Evolutionary conservation across 2,113 vertebrate genomes (phyloP).

Genomic region (Microcebus ravelobensis): DNA sequence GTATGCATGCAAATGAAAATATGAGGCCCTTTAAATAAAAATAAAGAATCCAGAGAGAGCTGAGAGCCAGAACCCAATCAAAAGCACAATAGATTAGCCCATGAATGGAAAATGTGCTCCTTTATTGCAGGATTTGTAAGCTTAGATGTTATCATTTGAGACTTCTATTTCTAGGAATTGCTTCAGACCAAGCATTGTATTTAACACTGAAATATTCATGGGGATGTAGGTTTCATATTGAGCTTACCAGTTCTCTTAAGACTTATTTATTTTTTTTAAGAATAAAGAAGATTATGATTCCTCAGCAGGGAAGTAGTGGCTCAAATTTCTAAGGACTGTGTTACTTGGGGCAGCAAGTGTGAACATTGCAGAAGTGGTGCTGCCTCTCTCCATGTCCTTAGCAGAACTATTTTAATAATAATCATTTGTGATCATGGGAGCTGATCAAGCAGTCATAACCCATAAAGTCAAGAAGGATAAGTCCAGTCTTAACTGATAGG

Average conservation of each 20-base stretch:
- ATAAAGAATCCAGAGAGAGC: neutral
- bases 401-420: neutral
- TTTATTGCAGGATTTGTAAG: neutral
- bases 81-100: neutral
- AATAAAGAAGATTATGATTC: neutral
- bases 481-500: neutral
- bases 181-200: neutral
- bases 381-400: neutral
- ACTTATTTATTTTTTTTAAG: neutral
- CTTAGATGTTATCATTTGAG: constrained; percentile 8
- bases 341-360: neutral
- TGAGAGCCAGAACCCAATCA: neutral
- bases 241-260: neutral
- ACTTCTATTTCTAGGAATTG: constrained; percentile 1
- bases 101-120: neutral
- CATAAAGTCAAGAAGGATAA: neutral
- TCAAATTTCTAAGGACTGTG: constrained; percentile 5
- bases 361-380: neutral
- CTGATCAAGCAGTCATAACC: neutral
- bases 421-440: neutral
- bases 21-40: constrained; percentile 11
- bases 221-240: neutral
- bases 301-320: neutral
- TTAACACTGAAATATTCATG: neutral
- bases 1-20: neutral